Base-by-base conservation (phyloP, 2,797 vertebrate species). In the Ciconia nigra region DNA sequence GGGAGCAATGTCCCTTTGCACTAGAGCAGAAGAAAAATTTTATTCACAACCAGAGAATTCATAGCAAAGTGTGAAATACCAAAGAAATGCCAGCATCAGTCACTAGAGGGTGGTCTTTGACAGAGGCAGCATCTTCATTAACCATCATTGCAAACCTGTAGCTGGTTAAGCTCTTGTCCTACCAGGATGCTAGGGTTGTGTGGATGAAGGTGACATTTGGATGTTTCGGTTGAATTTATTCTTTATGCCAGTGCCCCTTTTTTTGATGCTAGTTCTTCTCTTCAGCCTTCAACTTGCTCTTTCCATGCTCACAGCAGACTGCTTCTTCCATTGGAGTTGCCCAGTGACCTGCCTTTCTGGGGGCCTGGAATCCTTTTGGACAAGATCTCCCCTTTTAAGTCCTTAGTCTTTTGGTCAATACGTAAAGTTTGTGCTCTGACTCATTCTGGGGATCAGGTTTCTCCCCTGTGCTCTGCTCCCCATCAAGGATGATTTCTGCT, bases 61-160 rank as follows among this genome's bases (percentile, higher is more conserved):
- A 5, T 0, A 10, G 41, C 0, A 0, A 15, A 14, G 21, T 33
- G 51, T 69, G 85, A 92, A 51, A 88, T 47, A 61, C 29, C 49
- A 31, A 44, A 71, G 61, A 77, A 93, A 79, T 70, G 41, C 88
- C 5, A 0, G 11, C 8, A 11, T 47, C 47, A 19, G 94, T 78
- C 93, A 78, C 88, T 93, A 93, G 95, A 89, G 93, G 88, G 88
- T 73, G 82, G 46, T 62, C 79, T 80, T 54, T 12, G n/a, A 67
- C 67, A 79, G 86, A 84, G 46, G 58, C 24, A 84, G 15, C 22
- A 14, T 54, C 67, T 84, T 55, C 42, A 12, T 7, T 41, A 33
- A 11, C 15, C 1, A 0, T 24, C 63, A 3, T 4, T 39, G 55
- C 63, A 70, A 58, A 41, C 44, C 37, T 24, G 33, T 25, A 35